Evolutionary conservation across 2,797 vertebrate species (phyloP), one percentile per base, ranked within the genome.

Genomic region (Carduelis carduelis): DNA sequence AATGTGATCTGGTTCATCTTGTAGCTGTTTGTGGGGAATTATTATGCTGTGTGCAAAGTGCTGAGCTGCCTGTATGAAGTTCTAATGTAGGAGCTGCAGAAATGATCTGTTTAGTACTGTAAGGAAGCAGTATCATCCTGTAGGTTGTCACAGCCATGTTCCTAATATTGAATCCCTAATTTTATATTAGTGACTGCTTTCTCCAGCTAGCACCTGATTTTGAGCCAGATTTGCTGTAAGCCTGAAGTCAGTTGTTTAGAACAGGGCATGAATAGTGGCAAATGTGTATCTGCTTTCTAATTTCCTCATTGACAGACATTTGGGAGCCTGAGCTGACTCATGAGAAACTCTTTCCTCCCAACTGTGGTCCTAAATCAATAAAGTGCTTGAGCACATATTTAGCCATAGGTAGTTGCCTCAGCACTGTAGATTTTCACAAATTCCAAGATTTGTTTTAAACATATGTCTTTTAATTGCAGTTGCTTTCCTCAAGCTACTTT

Each of bases 401-500:
- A 65, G 17, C 66, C 2, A 8, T 61, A 59, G 63, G 63, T 68
- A 83, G 46, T 14, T 44, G 46, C 28, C 39, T 60, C 27, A 65
- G 21, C 49, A 44, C 49, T 64, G 26, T 27, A 59, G 70, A 65
- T 82, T 87, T 90, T 83, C 59, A 79, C 14, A 64, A 49, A 66
- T 81, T 79, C 55, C 64, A 82, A 70, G 39, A 44, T 63, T 83
- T 69, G 27, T 83, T 85, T 92, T 57, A 83, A 94, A 56, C n/a
- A 53, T 60, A 44, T 15, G 28, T 14, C 32, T 91, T 88, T 60
- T 83, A 93, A 75, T 63, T 88, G 47, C 39, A 60, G 30, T 79
- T 93, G 55, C 79, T 95, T 88, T 95, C 76, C 63, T 83, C 18
- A 56, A 93, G 60, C 49, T 83, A 70, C 27, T 90, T 88, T 70